Base-by-base conservation (phyloP, 1,140 invertebrate genomes). In the Drosophila simulans region DNA sequence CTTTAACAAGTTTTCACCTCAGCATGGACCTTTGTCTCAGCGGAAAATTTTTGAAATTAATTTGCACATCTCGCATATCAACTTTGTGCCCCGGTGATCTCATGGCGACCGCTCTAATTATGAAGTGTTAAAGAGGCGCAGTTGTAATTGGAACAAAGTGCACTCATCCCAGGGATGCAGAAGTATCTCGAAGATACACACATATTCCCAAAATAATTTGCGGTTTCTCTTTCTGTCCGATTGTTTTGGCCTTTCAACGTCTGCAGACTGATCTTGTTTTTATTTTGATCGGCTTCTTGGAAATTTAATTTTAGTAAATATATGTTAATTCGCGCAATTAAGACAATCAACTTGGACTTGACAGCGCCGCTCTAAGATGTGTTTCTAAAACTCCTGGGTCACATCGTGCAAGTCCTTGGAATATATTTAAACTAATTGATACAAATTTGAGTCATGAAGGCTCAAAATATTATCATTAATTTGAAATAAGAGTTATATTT, bases 41-140 rank as follows among this genome's bases (percentile, higher is more conserved):
- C 73, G 82, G 82, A 86, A 88, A 86, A 62, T 82, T 86, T 77
- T 58, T 13, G 8, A 60, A 63, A 76, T 66, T 53, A 71, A 75
- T 88, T 82, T 57, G 49, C 79, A 88, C 74, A 64, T 58, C 34
- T 51, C 35, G 22, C 57, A 53, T 54, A 43, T 49, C 27, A 57
- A 48, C 35, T 48, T 12, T 57, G 60, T 57, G 53, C 53, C 54
- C 53, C 31, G 65, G 46, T 51, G 56, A 42, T 66, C 65, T 63
- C 64, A 64, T 51, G 35, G 22, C 25, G 27, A 62, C 42, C 62
- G 59, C 51, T 65, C 49, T 77, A 78, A 78, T 60, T 78, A 60
- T 78, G 58, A 77, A 45, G 59, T 56, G 74, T 73, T 62, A 73
- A 73, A 27, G 48, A 73, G 68, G 25, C 48, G 15, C 22, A 59